Conservation (phyloP, 2,113 vertebrate genomes). For the Phylloscopus whistleri region DNA sequence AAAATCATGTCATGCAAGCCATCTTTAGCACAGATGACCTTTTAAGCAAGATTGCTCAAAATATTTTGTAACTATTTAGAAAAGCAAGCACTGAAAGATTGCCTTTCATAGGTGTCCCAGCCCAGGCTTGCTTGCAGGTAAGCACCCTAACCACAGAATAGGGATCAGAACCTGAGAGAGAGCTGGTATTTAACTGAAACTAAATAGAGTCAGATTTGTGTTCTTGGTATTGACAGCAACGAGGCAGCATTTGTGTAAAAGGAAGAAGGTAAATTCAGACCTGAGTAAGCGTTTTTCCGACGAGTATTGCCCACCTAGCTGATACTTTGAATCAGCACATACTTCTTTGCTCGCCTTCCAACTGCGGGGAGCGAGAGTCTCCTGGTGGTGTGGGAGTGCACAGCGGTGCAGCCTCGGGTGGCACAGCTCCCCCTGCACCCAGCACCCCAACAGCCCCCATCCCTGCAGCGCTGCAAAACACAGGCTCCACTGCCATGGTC, state of each 20-base stretch:
- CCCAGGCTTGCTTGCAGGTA: background rate
- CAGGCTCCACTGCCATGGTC: background rate
- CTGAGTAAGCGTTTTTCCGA: background rate
- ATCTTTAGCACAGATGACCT: constrained; percentile 5
- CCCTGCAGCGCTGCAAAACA: background rate
- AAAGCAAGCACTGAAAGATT: background rate
- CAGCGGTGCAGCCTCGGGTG: fast-evolving
- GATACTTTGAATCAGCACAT: background rate
- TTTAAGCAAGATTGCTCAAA: background rate
- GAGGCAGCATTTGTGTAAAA: background rate
- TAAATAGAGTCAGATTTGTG: background rate
- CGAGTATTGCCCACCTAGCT: background rate
- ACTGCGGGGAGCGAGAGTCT: background rate
- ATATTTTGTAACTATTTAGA: background rate
- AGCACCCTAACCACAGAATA: background rate
- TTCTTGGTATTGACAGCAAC: background rate
- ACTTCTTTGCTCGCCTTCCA: background rate
- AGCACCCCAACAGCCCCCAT: background rate
- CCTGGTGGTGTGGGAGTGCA: background rate
- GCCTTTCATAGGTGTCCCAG: background rate
- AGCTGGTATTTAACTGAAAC: background rate
- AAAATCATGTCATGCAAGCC: background rate
- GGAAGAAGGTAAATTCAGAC: background rate
- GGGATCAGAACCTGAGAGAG: background rate
- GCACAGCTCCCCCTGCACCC: background rate